These are phyloP conservation scores for Mythimna loreyi DNA, from an alignment of 2,888 invertebrate species.

Conservation along the genomic window DNA sequence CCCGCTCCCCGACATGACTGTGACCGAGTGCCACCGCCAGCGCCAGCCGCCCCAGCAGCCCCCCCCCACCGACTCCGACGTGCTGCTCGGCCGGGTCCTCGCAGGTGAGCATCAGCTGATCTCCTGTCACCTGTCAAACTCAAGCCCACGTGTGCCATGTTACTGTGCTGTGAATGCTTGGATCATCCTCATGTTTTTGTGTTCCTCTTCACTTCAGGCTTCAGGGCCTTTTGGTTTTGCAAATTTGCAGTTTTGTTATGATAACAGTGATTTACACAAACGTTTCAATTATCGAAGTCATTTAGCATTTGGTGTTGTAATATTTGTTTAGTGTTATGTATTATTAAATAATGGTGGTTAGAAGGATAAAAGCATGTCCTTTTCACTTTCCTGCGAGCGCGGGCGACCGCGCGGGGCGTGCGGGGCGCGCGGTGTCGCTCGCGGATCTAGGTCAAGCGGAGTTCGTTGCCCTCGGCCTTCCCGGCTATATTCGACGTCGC, in stretches of 20 bases:
- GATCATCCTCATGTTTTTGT: conserved; percentile 52
- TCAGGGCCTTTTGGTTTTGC: conserved; percentile 40
- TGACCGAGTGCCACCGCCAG: conserved; percentile 84
- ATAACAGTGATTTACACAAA: conserved; percentile 44
- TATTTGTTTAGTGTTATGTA: conserved; percentile 34
- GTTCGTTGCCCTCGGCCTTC: conserved; percentile 91
- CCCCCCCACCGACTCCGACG: conserved; percentile 81
- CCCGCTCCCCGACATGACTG: conserved; percentile 82
- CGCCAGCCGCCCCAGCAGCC: conserved; percentile 69
- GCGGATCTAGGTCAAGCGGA: conserved; percentile 89
- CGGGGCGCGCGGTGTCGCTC: conserved; percentile 67
- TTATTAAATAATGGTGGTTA: conserved; percentile 49
- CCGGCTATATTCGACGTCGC: conserved; percentile 89
- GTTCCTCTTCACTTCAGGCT: conserved; percentile 37
- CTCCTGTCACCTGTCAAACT: conserved; percentile 65
- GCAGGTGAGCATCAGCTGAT: conserved; percentile 87
- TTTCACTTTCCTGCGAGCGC: conserved; percentile 86
- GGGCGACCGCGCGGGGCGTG: conserved; percentile 59
- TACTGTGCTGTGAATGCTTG: conserved; percentile 64
- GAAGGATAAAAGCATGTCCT: conserved; percentile 75
- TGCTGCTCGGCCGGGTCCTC: conserved; percentile 86
- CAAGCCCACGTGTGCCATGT: conserved; percentile 53
- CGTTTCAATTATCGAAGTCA: conserved; percentile 28
- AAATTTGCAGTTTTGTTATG: conserved; percentile 51
- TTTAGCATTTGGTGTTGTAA: conserved; percentile 36